Conservation (phyloP, 2,888 invertebrate species). For the Tubulanus polymorphus region DNA sequence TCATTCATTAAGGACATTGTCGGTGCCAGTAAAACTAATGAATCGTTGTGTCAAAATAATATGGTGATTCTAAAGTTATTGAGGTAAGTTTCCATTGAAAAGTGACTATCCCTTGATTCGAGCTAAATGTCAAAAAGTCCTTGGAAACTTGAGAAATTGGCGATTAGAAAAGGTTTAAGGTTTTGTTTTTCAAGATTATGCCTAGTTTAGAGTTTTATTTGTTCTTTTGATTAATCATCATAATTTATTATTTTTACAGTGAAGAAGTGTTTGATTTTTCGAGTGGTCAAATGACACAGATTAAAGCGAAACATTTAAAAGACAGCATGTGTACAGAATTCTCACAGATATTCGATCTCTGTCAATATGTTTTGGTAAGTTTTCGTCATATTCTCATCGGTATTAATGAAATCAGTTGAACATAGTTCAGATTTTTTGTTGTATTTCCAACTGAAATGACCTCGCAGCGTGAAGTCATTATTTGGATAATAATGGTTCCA, state of each 20-base stretch:
- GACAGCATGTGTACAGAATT: constrained; percentile 99
- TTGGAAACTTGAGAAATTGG: no score
- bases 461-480: no score
- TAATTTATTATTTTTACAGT: constrained; percentile 58
- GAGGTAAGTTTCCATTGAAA: constrained; percentile 56
- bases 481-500: no score
- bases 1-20: constrained; percentile 98
- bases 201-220: no score
- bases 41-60: constrained; percentile 98
- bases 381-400: no score
- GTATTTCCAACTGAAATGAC: no score
- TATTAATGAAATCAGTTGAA: no score
- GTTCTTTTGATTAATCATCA: not conserved
- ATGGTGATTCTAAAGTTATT: constrained; percentile 96
- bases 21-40: constrained; percentile 97
- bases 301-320: constrained; percentile 97
- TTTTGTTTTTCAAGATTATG: no score
- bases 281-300: constrained; percentile 95
- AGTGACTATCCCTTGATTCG: no score
- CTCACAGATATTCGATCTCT: constrained; percentile 95
- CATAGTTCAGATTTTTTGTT: no score
- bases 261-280: constrained; percentile 99
- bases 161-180: no score
- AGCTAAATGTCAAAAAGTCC: no score
- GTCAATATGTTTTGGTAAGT: constrained; percentile 85